Percentiles rank a stretch among this genome's conserved stretches.
These are phyloP conservation scores for Polyergus mexicanus DNA, from an alignment of 1,140 invertebrate species.

Conservation along the genomic window DNA sequence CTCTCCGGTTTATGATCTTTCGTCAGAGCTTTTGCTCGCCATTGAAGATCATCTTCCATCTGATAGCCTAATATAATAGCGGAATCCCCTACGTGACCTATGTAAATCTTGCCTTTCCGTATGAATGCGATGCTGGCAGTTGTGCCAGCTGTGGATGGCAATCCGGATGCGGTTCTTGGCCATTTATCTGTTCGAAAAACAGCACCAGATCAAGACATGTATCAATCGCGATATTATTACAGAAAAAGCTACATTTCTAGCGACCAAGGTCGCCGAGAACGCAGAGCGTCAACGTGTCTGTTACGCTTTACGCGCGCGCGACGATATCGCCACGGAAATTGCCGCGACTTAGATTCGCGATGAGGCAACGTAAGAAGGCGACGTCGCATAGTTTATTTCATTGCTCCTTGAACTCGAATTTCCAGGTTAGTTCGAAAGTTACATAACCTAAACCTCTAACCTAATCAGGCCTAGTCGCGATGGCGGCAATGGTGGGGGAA, in stretches of 20 bases:
- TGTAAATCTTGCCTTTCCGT: slow-evolving; percentile 97
- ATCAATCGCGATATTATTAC: background rate
- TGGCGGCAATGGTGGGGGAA: slow-evolving; percentile 76
- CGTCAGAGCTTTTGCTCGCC: slow-evolving; percentile 93
- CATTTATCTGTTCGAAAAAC: slow-evolving; percentile 92
- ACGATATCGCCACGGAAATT: background rate
- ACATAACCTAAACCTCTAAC: slow-evolving; percentile 84
- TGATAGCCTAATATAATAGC: slow-evolving; percentile 96
- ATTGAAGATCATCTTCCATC: slow-evolving; percentile 89
- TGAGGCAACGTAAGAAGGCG: background rate
- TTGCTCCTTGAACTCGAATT: slow-evolving; percentile 6
- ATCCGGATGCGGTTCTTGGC: slow-evolving; percentile 96
- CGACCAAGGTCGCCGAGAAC: slow-evolving; percentile 32
- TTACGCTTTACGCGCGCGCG: slow-evolving; percentile 4
- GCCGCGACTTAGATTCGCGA: background rate
- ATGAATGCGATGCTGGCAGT: slow-evolving; percentile 98
- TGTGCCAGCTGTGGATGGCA: slow-evolving; percentile 98
- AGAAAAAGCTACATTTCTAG: background rate
- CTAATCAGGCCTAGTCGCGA: slow-evolving; percentile 59
- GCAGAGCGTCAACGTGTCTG: background rate
- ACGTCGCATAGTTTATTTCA: slow-evolving; percentile 33
- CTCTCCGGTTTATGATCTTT: slow-evolving; percentile 98
- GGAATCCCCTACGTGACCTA: slow-evolving; percentile 99
- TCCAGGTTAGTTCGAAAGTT: slow-evolving; percentile 76
- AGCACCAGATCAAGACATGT: background rate